Conservation (phyloP, 2,113 vertebrate genomes). For the Callithrix jacchus region DNA sequence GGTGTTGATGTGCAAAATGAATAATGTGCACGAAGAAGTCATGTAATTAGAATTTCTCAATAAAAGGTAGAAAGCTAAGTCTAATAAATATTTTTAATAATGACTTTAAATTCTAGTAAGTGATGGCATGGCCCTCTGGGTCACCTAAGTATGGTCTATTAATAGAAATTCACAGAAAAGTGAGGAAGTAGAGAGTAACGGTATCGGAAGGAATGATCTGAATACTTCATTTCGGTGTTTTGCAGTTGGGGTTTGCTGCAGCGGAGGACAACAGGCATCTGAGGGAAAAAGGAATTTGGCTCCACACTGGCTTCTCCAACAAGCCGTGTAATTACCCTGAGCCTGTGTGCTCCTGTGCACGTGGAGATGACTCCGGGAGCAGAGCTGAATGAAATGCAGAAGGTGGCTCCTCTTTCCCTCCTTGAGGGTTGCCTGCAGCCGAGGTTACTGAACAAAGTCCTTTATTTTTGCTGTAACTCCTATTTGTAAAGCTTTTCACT, state of each 20-base stretch:
- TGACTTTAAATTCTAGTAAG: not conserved
- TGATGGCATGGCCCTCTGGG: not conserved
- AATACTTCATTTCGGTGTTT: not conserved
- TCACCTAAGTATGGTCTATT: too few species aligned
- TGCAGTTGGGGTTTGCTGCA: rapidly evolving
- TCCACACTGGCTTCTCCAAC: not conserved
- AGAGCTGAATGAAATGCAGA: not conserved
- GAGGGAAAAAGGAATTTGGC: not conserved
- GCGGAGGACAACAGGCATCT: not conserved
- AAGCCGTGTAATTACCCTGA: too few species aligned
- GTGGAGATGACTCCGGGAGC: too few species aligned
- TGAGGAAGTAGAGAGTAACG: rapidly evolving
- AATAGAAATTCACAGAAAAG: rapidly evolving
- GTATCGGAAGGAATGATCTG: too few species aligned
- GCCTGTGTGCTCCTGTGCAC: not conserved
- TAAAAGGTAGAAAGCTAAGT: too few species aligned
- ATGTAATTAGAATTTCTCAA: not conserved
- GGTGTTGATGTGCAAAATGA: rapidly evolving
- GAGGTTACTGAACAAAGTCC: rapidly evolving
- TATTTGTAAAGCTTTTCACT: too few species aligned
- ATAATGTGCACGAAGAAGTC: rapidly evolving
- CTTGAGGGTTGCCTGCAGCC: too few species aligned
- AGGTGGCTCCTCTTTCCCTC: rapidly evolving
- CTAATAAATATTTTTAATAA: not conserved
- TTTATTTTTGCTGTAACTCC: not conserved